Evolutionary conservation across 2,797 vertebrate genomes (phyloP), one percentile per base, ranked within the genome.

Genomic region (Phrynocephalus forsythii): DNA sequence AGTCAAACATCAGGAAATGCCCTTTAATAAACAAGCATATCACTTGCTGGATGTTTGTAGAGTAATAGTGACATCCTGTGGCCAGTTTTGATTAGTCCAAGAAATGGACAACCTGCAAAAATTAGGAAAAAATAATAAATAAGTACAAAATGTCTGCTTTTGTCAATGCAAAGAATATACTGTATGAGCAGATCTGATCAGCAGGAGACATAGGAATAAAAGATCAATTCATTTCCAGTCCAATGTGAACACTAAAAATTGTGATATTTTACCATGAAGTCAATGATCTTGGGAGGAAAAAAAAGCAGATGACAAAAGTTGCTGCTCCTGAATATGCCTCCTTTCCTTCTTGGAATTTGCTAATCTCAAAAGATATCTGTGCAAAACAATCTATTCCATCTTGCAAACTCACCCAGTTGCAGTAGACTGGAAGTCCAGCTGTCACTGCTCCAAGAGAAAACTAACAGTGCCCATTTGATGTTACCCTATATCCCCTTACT

Each of bases 51-150:
- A 73, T 95, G 95, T 97, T 95, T 96, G 90, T 97, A 96, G 96
- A 97, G 97, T 96, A 97, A 96, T 94, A 97, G 96, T 97, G 96
- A 97, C 97, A 97, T 96, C 97, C 96, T 97, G 97, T 97, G 97
- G 97, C 96, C 96, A 86, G 90, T 95, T 91, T 76, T 68, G 91
- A 95, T 90, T 92, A 94, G 96, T 94, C 92, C 89, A 94, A 88
- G 91, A 92, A 88, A 93, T 60, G 93, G 93, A 94, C 96, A 93
- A 56, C 50, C 89, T 92, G 90, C 44, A 86, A 90, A 78, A 38
- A 71, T 71, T 22, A 30, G 69, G 56, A 79, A 48, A 52, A 79
- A 68, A 20, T 56, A 79, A 38, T 15, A 24, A 67, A 91, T 90
- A 90, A 85, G 90, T 72, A 79, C 6, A 83, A 86, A 81, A 24